A percentile compares a stretch with the other conserved stretches of the same genome.
phyloP scores from a whole-genome alignment of 2,888 invertebrate species.

The Orchestes rusci region DNA sequence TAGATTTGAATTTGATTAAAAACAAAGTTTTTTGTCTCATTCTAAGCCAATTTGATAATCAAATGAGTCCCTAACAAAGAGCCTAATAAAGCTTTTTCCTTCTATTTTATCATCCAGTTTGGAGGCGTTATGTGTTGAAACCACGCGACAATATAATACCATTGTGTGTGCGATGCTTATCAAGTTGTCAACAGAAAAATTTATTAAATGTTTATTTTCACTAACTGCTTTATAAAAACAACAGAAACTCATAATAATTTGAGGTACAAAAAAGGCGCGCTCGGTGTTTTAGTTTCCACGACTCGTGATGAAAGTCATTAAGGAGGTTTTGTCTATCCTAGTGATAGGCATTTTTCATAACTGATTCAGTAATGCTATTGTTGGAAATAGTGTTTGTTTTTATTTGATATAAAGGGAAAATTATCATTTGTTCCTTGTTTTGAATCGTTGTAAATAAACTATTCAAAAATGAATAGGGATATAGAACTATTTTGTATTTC shows the following conservation, averaged over 20 bases:
- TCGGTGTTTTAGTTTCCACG: not conserved
- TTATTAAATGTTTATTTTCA: constrained; percentile 22
- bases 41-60: constrained; percentile 17
- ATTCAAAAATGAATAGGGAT: no score
- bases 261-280: constrained; percentile 5
- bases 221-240: constrained; percentile 23
- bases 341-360: no score
- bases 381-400: no score
- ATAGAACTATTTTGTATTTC: no score
- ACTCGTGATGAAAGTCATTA: constrained; percentile 5
- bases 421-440: constrained; percentile 2
- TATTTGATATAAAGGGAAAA: no score
- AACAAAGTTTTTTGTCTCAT: no score
- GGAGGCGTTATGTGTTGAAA: constrained; percentile 19
- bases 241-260: constrained; percentile 8
- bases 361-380: no score
- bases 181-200: constrained; percentile 21
- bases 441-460: not conserved
- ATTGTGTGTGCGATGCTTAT: constrained; percentile 19
- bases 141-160: constrained; percentile 19
- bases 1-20: no score
- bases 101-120: constrained; percentile 13
- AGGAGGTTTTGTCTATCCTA: no score
- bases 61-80: constrained; percentile 15
- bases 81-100: constrained; percentile 14